Conservation (phyloP, 2,113 vertebrate genomes). For the Procapra przewalskii region DNA sequence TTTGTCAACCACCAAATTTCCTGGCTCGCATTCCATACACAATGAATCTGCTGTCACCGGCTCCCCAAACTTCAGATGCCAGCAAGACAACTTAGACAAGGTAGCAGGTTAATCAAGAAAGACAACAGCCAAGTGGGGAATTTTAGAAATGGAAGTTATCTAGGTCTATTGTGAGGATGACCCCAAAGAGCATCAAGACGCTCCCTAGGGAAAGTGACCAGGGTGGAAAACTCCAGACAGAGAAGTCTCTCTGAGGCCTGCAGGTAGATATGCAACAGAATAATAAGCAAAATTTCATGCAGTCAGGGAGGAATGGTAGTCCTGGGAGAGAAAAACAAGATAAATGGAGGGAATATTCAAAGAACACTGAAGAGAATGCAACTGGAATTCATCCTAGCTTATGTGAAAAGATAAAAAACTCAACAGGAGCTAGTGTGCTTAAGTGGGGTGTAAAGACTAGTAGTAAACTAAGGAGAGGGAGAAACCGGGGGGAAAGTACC, state of each 20-base stretch:
- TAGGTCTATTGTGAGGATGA: background rate
- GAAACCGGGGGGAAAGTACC: background rate
- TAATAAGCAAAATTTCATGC: background rate
- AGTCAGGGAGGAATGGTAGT: slow-evolving; percentile 40
- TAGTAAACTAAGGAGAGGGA: slow-evolving; percentile 30
- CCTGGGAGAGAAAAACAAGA: slow-evolving; percentile 32
- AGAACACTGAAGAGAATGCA: slow-evolving; percentile 48
- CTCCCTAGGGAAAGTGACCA: background rate
- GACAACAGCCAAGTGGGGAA: background rate
- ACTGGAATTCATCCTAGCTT: slow-evolving; percentile 57
- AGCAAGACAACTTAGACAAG: background rate
- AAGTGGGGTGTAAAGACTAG: slow-evolving; percentile 41
- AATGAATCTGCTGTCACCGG: background rate
- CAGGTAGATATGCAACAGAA: slow-evolving; percentile 27
- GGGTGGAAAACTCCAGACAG: background rate
- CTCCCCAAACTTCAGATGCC: background rate
- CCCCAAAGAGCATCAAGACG: background rate
- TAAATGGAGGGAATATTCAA: slow-evolving; percentile 46
- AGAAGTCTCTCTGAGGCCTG: background rate
- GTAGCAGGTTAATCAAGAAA: background rate
- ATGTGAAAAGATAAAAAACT: slow-evolving; percentile 32
- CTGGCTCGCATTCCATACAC: background rate
- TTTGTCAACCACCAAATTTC: background rate
- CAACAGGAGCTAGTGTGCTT: slow-evolving; percentile 27
- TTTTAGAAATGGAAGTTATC: background rate